Conservation (phyloP, 1,140 invertebrate genomes). For the Neodiprion lecontei region DNA sequence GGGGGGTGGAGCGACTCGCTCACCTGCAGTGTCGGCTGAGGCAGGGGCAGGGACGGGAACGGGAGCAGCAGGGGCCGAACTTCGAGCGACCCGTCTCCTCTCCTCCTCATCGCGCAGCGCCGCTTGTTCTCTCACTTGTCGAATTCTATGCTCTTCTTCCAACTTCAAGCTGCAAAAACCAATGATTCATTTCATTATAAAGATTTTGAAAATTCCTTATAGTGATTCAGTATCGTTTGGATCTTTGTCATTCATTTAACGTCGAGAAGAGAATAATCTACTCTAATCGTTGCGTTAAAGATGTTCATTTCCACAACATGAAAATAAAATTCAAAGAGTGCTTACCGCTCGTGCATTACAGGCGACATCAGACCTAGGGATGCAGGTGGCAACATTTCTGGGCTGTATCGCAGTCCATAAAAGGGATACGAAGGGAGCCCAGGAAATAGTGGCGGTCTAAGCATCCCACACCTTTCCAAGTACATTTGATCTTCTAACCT, state of each 20-base stretch:
- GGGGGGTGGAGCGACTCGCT: constrained; percentile 61
- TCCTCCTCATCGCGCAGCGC: constrained; percentile 61
- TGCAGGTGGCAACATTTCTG: constrained; percentile 62
- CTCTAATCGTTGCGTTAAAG: too few relatives aligned
- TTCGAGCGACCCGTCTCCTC: constrained; percentile 62
- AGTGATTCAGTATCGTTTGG: too few relatives aligned
- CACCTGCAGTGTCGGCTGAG: constrained; percentile 59
- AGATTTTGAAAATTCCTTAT: neutral
- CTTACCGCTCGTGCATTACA: constrained; percentile 68
- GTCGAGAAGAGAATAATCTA: too few relatives aligned
- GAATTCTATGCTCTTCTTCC: constrained; percentile 71
- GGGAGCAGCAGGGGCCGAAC: constrained; percentile 59
- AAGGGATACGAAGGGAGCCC: constrained; percentile 64
- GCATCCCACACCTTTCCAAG: constrained; percentile 76
- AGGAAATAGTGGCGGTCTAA: constrained; percentile 69
- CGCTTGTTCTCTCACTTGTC: constrained; percentile 63
- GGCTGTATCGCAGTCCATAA: constrained; percentile 63
- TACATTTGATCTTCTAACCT: constrained; percentile 79
- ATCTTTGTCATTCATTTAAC: too few relatives aligned
- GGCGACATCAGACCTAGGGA: constrained; percentile 63
- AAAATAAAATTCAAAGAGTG: constrained; percentile 4
- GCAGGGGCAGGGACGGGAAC: constrained; percentile 53
- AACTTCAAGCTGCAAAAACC: constrained; percentile 62
- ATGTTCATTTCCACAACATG: neutral
- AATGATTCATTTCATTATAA: neutral